phyloP scores from a whole-genome alignment of 2,113 vertebrate species.

The Jaculus jaculus region DNA sequence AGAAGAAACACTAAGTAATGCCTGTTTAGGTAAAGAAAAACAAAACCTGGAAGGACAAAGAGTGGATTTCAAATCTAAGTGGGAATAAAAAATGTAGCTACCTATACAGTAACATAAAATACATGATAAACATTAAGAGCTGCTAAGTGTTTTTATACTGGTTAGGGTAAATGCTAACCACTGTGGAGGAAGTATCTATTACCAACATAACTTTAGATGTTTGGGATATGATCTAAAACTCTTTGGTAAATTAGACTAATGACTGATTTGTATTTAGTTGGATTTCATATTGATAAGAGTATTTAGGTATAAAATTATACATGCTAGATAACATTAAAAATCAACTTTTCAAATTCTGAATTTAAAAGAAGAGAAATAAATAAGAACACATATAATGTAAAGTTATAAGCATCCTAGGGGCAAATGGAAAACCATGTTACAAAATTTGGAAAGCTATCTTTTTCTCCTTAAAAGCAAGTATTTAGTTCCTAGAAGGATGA shows the following conservation, averaged over 20 bases:
- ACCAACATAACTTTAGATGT: background rate
- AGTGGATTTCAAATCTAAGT: background rate
- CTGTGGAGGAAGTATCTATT: background rate
- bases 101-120: background rate
- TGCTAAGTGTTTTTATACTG: background rate
- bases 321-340: constrained; percentile 56
- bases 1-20: background rate
- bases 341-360: constrained; percentile 66
- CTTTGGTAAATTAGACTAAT: background rate
- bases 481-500: constrained; percentile 72
- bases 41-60: background rate
- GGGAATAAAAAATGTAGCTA: background rate
- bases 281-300: constrained; percentile 6
- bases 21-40: background rate
- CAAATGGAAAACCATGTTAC: constrained; percentile 67
- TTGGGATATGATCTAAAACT: background rate
- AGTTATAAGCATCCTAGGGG: constrained; percentile 57
- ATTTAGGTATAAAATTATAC: constrained; percentile 26
- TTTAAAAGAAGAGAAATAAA: constrained; percentile 58
- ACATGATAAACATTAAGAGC: background rate
- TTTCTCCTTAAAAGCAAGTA: constrained; percentile 72
- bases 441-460: constrained; percentile 35
- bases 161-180: background rate
- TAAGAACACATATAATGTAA: constrained; percentile 77
- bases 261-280: background rate